phyloP scores from a whole-genome alignment of 2,113 vertebrate genomes.

The Oreochromis aureus region DNA sequence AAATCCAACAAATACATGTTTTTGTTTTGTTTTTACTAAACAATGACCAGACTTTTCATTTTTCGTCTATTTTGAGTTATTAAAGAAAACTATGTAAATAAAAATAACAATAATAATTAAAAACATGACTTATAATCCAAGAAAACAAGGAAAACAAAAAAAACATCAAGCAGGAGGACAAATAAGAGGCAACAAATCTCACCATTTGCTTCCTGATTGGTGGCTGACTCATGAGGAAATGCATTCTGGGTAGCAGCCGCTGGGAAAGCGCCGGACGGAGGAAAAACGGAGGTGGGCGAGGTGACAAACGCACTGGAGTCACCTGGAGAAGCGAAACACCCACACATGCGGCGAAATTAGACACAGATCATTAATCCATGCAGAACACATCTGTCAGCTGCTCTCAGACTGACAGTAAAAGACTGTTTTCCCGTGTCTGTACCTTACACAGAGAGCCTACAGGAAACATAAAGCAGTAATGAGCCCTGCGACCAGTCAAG shows the following conservation, averaged over 20 bases:
- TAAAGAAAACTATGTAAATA: neutral
- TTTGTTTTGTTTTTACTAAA: neutral
- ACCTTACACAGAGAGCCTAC: neutral
- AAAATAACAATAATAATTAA: neutral
- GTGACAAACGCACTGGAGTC: conserved; percentile 58
- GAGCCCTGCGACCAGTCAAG: neutral
- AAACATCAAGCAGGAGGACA: neutral
- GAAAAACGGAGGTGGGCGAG: conserved; percentile 63
- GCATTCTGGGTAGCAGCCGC: conserved; percentile 58
- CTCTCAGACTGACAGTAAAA: neutral
- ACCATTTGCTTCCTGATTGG: conserved; percentile 73
- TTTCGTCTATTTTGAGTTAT: neutral
- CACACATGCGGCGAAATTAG: neutral
- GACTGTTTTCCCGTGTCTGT: neutral
- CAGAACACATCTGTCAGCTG: neutral
- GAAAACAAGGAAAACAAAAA: neutral
- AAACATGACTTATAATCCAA: neutral
- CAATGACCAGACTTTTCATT: neutral
- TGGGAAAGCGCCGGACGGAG: conserved; percentile 62
- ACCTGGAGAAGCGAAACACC: conserved; percentile 33
- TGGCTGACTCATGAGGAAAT: conserved; percentile 60
- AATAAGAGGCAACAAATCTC: neutral
- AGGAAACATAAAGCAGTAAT: neutral
- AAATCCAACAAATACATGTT: neutral
- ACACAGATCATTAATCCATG: neutral